phyloP scores from a whole-genome alignment of 92 coral and sea anemone genomes.

The Palythoa heliodiscus region DNA sequence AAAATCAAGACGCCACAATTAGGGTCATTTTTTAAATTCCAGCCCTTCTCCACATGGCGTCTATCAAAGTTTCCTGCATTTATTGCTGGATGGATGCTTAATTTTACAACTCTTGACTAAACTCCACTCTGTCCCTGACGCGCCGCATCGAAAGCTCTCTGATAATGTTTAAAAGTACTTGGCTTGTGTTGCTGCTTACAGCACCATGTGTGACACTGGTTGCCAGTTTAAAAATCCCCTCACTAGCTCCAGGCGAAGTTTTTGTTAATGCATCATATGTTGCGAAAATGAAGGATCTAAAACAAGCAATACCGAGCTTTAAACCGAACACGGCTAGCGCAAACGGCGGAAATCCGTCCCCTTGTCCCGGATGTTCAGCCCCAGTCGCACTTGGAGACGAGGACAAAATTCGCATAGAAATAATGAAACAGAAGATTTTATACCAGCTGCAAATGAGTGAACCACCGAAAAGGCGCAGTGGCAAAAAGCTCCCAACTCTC shows the following conservation, averaged over 20 bases:
- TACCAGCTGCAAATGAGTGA: not conserved
- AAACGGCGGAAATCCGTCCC: constrained; percentile 21
- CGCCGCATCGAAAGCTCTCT: constrained; percentile 31
- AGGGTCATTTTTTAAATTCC: constrained; percentile 44
- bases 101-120: constrained; percentile 23
- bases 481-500: constrained; percentile 9
- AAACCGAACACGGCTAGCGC: not conserved
- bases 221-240: constrained; percentile 16
- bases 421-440: constrained; percentile 16
- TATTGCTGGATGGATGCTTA: constrained; percentile 25
- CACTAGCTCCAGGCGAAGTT: not conserved
- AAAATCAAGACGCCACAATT: constrained; percentile 29
- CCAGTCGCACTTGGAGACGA: constrained; percentile 13
- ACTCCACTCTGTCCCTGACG: constrained; percentile 6
- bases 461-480: constrained; percentile 28
- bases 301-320: not conserved
- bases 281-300: not conserved
- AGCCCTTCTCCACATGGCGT: constrained; percentile 33
- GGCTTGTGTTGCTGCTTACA: not conserved
- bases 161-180: constrained; percentile 7
- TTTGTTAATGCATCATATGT: constrained; percentile 19
- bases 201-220: constrained; percentile 12
- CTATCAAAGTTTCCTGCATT: constrained; percentile 44
- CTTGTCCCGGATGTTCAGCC: constrained; percentile 48
- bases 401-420: constrained; percentile 21